A percentile compares a stretch with the other conserved stretches of the same genome.
Evolutionary conservation across 2,888 invertebrate genomes (phyloP).

Genomic region (Megalurothrips usitatus): DNA sequence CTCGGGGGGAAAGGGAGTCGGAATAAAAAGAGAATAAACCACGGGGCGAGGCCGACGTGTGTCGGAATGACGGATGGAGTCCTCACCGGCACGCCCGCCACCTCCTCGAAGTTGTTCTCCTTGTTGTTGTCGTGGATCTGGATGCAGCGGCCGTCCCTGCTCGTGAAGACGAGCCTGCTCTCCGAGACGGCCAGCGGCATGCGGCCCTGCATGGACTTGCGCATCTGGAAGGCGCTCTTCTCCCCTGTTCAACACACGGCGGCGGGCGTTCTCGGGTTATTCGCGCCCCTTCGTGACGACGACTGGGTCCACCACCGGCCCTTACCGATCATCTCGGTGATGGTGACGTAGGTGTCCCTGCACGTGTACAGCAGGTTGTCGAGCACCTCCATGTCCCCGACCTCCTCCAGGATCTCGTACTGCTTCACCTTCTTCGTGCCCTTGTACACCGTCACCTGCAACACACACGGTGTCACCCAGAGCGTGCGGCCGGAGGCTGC

Average conservation of each 20-base stretch:
- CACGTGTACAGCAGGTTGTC: conserved; percentile 56
- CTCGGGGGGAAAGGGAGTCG: neutral
- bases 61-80: neutral
- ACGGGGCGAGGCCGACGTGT: neutral
- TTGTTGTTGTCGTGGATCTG: conserved; percentile 52
- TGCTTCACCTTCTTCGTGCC: conserved; percentile 51
- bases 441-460: conserved; percentile 55
- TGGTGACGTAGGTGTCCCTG: conserved; percentile 57
- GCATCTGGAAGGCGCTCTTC: conserved; percentile 48
- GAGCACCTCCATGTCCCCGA: conserved; percentile 56
- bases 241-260: conserved; percentile 38
- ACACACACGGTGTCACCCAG: conserved; percentile 33
- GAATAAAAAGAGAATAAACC: neutral
- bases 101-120: conserved; percentile 50
- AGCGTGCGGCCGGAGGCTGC: too few relatives aligned
- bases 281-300: too few relatives aligned
- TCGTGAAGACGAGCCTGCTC: conserved; percentile 49
- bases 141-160: conserved; percentile 54
- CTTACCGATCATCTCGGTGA: conserved; percentile 57
- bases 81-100: conserved; percentile 53
- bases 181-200: conserved; percentile 53
- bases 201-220: conserved; percentile 54
- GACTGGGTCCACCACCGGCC: too few relatives aligned
- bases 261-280: too few relatives aligned
- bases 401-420: conserved; percentile 58